Evolutionary conservation across 2,113 vertebrate genomes (phyloP), one percentile per base, ranked within the genome.

Genomic region (Eulemur rufifrons): DNA sequence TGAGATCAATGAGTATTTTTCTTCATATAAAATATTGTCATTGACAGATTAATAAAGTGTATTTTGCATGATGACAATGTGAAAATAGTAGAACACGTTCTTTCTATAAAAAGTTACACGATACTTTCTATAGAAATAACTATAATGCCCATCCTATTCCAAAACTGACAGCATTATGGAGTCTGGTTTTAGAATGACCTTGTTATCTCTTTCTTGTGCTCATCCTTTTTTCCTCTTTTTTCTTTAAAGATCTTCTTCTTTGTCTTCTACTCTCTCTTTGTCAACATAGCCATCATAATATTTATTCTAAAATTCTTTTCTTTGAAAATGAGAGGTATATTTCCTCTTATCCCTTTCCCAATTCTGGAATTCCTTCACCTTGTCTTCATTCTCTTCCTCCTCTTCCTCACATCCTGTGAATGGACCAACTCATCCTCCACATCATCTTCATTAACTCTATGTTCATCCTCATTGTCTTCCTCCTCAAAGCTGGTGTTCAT

Each of bases 301-400:
- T 3, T 99, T 99, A 96, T 99, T 99, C 99, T 99, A 99, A 98
- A 99, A 99, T 47, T 99, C 99, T 68, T 99, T 99, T 99, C 99
- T 99, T 99, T 97, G 99, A 98, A 96, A 99, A 99, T 0, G 99
- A 99, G 91, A 99, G 97, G 1, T 99, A 99, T 9, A 99, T 98
- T 96, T 99, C 99, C 0, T 98, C 97, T 29, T 59, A 95, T 45
- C 98, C 98, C 50, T 98, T 99, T 73, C 99, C 98, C 61, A 98
- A 37, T 81, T 98, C 97, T 27, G 96, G 98, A 0, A 98, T 99
- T 0, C 98, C 99, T 0, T 99, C 98, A 0, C 99, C 98, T 63
- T 98, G 12, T 98, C 98, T 9, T 98, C 98, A 0, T 98, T 96
- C 17, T 95, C 85, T 5, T 98, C 91, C 0, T 98, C 98, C 0